Conservation (phyloP, 2,888 invertebrate genomes). For the Polylopha cassiicola region DNA sequence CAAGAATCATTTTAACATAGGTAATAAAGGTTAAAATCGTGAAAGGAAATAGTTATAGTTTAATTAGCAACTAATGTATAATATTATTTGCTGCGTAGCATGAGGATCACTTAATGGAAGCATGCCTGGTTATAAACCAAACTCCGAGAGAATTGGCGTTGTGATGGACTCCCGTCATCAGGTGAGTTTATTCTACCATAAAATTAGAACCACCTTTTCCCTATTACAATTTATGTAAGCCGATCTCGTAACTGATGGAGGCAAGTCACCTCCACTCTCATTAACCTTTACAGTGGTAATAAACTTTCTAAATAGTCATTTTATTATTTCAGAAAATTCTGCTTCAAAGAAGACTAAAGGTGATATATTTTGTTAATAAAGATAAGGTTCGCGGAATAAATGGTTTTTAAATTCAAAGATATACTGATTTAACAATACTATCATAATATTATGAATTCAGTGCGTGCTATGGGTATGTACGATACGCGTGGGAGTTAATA, state of each 20-base stretch:
- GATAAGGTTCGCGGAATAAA: background rate
- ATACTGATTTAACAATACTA: no score
- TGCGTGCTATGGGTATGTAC: no score
- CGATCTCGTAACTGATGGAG: constrained; percentile 38
- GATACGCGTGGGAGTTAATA: no score
- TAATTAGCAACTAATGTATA: no score
- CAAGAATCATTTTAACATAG: no score
- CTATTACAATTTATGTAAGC: constrained; percentile 36
- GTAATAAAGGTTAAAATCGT: no score
- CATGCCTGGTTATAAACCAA: constrained; percentile 6
- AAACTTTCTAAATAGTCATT: constrained; percentile 28
- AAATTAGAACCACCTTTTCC: constrained; percentile 38
- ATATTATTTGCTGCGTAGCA: no score
- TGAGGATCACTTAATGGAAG: no score
- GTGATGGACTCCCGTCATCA: constrained; percentile 25
- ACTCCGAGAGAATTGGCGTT: constrained; percentile 16
- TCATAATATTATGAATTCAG: no score
- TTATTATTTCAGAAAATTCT: constrained; percentile 18
- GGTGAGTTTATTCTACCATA: constrained; percentile 37
- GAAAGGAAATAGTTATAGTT: no score
- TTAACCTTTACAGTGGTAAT: constrained; percentile 34
- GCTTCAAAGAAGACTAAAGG: constrained; percentile 7
- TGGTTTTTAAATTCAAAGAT: no score
- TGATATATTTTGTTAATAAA: constrained; percentile 4
- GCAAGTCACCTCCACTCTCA: constrained; percentile 31